Base-by-base conservation (phyloP, 2,888 invertebrate genomes). In the Calameuta idolon region DNA sequence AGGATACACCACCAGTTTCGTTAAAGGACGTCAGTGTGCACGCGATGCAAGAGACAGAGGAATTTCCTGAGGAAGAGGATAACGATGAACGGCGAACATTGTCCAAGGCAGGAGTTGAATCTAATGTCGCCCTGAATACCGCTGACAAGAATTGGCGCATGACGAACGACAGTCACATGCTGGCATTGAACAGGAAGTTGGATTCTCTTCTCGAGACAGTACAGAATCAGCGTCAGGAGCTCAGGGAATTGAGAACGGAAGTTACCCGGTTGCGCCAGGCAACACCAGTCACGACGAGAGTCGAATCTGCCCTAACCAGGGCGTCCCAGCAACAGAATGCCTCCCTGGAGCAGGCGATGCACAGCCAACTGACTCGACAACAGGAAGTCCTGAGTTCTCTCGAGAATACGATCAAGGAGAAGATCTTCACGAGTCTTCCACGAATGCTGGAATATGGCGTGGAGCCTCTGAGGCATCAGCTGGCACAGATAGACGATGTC, bases 381-480 rank as follows among this genome's bases (percentile, higher is more conserved):
- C 88, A 77, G 55, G 90, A 91, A 40, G 86, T 90, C 35, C 79
- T 90, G 12, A 86, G 85, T 15, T 85, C 84, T 3, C 81, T 91
- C 80, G 92, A 93, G 85, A 84, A 91, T 35, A 91, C 92, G n/a
- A 88, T 93, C 74, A 88, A 91, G 74, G 91, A 93, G 71, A 92
- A 93, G 78, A 92, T 93, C 75, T 87, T 90, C 80, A 92, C 92
- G 31, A 93, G 92, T 9, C 83, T 94, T 31, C 90, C 94, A 68
- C 93, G 94, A 83, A 93, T 94, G 68, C 92, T 97, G 1, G 93
- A 94, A 71, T 93, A 94, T 0, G 93, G 95, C 71, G 93, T 97
- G 79, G 96, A 97, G 86, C 95, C 95, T 34, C 92, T 97, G 23
- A 95, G 95, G 80, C 93, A 94, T 76, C 95, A 96, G 87, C 92